A percentile compares a stretch with the other conserved stretches of the same genome.
Conservation (phyloP, 2,888 invertebrate genomes). For the Pemphredon lugubris region DNA sequence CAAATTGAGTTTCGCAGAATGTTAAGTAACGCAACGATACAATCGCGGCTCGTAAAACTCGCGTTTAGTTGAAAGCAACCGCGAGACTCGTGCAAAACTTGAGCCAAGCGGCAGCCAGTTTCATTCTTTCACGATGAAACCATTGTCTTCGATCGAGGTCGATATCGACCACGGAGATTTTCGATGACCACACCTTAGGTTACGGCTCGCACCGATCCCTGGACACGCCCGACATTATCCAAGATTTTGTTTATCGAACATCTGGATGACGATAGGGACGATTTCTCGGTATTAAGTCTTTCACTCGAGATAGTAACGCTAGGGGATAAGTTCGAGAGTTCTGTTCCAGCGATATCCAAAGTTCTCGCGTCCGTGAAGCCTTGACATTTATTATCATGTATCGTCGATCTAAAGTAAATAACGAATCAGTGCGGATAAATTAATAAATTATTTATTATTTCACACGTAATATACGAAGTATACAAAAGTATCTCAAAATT, state of each 20-base stretch:
- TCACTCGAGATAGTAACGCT: neutral
- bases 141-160: constrained; percentile 23
- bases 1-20: constrained; percentile 53
- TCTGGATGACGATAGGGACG: neutral
- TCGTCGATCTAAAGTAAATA: too few relatives aligned
- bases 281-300: neutral
- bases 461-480: too few relatives aligned
- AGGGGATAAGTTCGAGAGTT: neutral
- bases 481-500: too few relatives aligned
- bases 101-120: constrained; percentile 45
- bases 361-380: too few relatives aligned
- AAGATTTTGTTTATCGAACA: neutral
- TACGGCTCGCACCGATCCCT: neutral
- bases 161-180: constrained; percentile 18
- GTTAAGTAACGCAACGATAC: constrained; percentile 55
- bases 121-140: constrained; percentile 28
- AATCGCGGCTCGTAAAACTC: constrained; percentile 41
- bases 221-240: neutral
- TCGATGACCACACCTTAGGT: constrained; percentile 4
- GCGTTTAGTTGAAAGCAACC: constrained; percentile 4
- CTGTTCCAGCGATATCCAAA: neutral
- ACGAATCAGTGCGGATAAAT: too few relatives aligned
- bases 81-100: constrained; percentile 16
- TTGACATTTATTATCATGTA: too few relatives aligned
- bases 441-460: too few relatives aligned